Percentiles rank a stretch among this genome's conserved stretches.
These are phyloP conservation scores for Gobio occitaniae DNA, from an alignment of 2,797 vertebrate genomes.

Conservation along the genomic window DNA sequence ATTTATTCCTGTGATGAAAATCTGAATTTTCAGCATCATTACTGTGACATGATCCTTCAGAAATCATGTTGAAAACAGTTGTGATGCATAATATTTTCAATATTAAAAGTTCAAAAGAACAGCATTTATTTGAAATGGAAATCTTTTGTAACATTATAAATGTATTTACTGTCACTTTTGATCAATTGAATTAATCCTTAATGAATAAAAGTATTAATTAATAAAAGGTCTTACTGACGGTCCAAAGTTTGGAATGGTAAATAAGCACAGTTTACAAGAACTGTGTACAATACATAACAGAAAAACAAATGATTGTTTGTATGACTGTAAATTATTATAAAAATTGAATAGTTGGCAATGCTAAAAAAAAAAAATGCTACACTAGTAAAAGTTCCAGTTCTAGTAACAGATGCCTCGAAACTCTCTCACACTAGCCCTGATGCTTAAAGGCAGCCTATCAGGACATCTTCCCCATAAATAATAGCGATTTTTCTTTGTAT, in stretches of 20 bases:
- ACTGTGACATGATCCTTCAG: not conserved
- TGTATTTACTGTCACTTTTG: not conserved
- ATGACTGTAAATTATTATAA: not conserved
- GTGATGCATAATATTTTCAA: not conserved
- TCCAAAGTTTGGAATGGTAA: no score
- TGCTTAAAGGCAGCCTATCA: not conserved
- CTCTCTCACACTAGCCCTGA: not conserved
- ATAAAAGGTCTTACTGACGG: not conserved
- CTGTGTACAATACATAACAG: not conserved
- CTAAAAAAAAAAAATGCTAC: not conserved
- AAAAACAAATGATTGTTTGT: not conserved
- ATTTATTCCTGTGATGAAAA: not conserved
- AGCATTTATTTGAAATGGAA: not conserved
- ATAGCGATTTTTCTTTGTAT: not conserved
- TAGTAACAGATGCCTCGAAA: not conserved
- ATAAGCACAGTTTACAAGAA: not conserved
- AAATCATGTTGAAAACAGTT: not conserved
- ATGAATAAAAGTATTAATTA: not conserved
- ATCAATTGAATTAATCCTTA: not conserved
- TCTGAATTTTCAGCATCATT: not conserved
- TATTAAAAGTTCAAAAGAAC: not conserved
- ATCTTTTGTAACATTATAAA: not conserved
- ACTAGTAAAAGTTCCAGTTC: not conserved
- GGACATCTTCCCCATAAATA: no score
- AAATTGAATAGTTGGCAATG: not conserved